Percentiles rank a stretch among this genome's conserved stretches.
Evolutionary conservation across 1,140 invertebrate species (phyloP).

Genomic region (Danaus plexippus): DNA sequence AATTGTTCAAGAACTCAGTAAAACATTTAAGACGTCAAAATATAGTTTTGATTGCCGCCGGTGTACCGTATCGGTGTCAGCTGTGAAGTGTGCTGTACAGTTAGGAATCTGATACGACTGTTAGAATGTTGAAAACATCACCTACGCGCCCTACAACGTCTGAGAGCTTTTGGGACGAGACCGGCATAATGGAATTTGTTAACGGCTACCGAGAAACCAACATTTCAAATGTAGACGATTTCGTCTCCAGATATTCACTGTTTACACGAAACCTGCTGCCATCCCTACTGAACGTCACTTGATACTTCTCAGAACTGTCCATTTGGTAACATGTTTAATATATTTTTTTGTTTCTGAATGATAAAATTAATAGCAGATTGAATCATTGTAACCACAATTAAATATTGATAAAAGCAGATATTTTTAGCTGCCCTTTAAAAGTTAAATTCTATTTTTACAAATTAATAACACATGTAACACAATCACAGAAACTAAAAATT

Average conservation of each 20-base stretch:
- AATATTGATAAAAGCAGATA: too few species aligned
- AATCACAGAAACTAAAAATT: too few species aligned
- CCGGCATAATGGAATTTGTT: slow-evolving; percentile 29
- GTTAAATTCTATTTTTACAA: too few species aligned
- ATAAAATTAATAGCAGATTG: too few species aligned
- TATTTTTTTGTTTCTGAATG: too few species aligned
- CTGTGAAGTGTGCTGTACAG: slow-evolving; percentile 39
- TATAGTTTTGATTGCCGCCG: slow-evolving; percentile 43
- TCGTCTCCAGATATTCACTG: slow-evolving; percentile 12
- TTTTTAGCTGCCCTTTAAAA: too few species aligned
- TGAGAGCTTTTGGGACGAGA: slow-evolving; percentile 27
- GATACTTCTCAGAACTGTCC: too few species aligned
- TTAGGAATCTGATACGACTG: slow-evolving; percentile 54
- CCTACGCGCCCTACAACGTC: slow-evolving; percentile 30
- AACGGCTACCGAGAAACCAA: slow-evolving; percentile 8
- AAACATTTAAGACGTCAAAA: slow-evolving; percentile 1
- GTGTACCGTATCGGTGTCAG: slow-evolving; percentile 38
- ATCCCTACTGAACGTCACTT: too few species aligned
- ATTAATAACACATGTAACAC: too few species aligned
- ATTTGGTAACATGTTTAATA: too few species aligned
- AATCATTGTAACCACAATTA: too few species aligned
- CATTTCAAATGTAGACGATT: slow-evolving; percentile 7
- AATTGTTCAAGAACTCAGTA: too few species aligned
- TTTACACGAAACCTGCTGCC: neutral
- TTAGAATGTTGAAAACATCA: slow-evolving; percentile 33